Evolutionary conservation across 2,797 vertebrate species (phyloP).

Genomic region (Eulemur coronatus): DNA sequence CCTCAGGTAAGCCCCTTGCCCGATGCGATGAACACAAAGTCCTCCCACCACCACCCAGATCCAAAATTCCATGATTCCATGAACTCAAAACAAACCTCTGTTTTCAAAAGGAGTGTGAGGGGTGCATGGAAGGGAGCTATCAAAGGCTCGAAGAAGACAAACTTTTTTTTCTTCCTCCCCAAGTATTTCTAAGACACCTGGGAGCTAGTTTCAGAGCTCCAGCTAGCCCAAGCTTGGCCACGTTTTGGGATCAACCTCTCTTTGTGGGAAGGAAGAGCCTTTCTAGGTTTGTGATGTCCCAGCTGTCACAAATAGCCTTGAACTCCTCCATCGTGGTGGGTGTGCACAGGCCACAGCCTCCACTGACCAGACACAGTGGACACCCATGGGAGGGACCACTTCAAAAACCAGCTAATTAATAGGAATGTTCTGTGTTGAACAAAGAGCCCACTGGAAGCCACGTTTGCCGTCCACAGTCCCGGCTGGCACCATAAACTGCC

Average conservation of each 20-base stretch:
- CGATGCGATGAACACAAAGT: not conserved
- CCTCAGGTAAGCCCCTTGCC: not conserved
- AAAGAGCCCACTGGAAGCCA: not conserved
- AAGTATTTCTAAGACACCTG: not conserved
- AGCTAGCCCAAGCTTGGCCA: constrained; percentile 72
- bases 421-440: not conserved
- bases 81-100: not conserved
- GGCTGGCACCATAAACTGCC: not conserved
- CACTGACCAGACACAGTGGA: not conserved
- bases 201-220: not conserved
- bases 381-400: not conserved
- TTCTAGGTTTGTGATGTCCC: not conserved
- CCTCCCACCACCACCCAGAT: not conserved
- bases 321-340: not conserved
- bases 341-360: too few species aligned
- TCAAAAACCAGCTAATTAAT: not conserved
- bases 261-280: not conserved
- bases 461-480: not conserved
- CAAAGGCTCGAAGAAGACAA: not conserved
- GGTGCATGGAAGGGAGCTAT: not conserved
- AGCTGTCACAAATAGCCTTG: not conserved
- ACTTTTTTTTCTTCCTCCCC: not conserved
- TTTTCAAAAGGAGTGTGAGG: not conserved
- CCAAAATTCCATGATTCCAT: not conserved
- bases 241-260: constrained; percentile 77